Conservation (phyloP, 35 echinoderm and acorn worm species). For the Anneissia japonica region DNA sequence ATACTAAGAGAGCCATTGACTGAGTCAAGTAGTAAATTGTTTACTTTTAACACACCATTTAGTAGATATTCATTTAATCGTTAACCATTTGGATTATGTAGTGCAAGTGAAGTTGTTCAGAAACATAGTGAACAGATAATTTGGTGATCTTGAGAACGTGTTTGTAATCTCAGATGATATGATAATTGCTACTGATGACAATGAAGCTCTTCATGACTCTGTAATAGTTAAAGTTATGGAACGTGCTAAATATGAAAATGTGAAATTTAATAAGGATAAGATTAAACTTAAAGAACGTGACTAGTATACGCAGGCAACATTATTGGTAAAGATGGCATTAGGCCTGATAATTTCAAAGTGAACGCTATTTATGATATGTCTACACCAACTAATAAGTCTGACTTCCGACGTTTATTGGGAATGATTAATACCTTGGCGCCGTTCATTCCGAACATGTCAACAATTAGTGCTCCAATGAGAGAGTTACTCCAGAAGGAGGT, state of each 20-base stretch:
- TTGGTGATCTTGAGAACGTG: constrained; percentile 5
- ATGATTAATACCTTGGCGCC: constrained; percentile 22
- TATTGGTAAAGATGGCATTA: background rate
- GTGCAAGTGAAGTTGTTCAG: constrained; percentile 13
- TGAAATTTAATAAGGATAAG: background rate
- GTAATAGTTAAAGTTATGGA: no score
- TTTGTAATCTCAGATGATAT: no score
- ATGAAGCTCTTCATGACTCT: no score
- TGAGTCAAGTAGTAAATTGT: background rate
- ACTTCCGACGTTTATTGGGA: constrained; percentile 7
- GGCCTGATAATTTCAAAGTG: background rate
- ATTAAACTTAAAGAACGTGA: background rate
- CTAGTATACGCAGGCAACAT: background rate
- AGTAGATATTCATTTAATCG: background rate
- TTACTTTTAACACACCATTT: constrained; percentile 8
- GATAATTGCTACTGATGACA: no score
- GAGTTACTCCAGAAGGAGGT: constrained; percentile 34
- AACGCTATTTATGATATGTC: constrained; percentile 28
- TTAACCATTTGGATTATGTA: constrained; percentile 2
- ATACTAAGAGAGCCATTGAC: background rate
- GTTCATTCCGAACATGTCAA: constrained; percentile 40
- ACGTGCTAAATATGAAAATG: no score
- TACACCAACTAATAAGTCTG: background rate
- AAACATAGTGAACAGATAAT: background rate
- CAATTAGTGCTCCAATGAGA: constrained; percentile 21